These are phyloP conservation scores for Phrynocephalus forsythii DNA, from an alignment of 2,797 vertebrate genomes.

Conservation along the genomic window DNA sequence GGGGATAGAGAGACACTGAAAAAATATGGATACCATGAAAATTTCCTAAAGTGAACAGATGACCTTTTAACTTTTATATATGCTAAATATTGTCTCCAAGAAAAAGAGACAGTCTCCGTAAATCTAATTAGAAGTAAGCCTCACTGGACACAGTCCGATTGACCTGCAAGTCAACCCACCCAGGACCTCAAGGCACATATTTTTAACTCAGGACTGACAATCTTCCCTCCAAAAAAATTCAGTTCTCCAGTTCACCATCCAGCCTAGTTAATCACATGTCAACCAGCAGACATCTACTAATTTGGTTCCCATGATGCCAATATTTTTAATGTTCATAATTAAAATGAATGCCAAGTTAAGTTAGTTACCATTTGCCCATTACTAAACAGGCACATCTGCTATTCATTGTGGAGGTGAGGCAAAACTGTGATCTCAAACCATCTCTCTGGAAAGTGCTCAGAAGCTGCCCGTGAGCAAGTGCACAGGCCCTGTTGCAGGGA, in stretches of 20 bases:
- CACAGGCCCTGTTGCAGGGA: not conserved
- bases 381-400: not conserved
- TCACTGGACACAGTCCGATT: not conserved
- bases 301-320: not conserved
- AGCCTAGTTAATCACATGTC: not conserved
- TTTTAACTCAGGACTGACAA: not conserved
- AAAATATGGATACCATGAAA: not conserved
- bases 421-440: constrained; percentile 8
- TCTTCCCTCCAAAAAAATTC: not conserved
- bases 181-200: not conserved
- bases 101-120: not conserved
- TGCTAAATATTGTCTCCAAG: not conserved
- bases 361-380: not conserved
- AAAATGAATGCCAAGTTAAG: constrained; percentile 10
- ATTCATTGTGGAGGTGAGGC: not conserved
- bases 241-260: not conserved
- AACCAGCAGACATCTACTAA: not conserved
- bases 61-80: not conserved
- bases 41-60: not conserved
- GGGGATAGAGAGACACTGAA: not conserved
- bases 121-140: not conserved
- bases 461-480: not conserved
- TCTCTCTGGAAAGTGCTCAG: not conserved
- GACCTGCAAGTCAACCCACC: not conserved
- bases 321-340: constrained; percentile 25